A percentile compares a stretch with the other conserved stretches of the same genome.
These are phyloP conservation scores for Liopterus haemorrhoidalis DNA, from an alignment of 2,888 invertebrate genomes.

Conservation along the genomic window DNA sequence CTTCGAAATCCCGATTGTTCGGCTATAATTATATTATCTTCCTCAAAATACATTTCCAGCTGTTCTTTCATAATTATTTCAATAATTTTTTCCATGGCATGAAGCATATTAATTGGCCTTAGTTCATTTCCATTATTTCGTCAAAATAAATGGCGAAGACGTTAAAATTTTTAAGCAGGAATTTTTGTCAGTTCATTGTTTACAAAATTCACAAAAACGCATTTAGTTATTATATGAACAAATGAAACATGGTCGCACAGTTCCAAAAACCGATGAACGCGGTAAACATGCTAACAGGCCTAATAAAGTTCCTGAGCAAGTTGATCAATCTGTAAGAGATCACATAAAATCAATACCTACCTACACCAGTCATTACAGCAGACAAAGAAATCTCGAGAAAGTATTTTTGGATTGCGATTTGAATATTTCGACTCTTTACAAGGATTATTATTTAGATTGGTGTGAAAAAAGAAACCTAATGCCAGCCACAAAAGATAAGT, in stretches of 20 bases:
- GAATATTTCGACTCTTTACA: conserved; percentile 2
- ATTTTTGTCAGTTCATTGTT: conserved; percentile 21
- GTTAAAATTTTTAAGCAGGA: conserved; percentile 19
- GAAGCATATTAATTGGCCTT: no score
- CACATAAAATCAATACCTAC: conserved; percentile 27
- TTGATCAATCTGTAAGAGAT: conserved; percentile 19
- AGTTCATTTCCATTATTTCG: conserved; percentile 20
- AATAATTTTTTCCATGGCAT: no score
- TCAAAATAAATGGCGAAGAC: conserved; percentile 23
- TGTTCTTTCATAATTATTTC: no score
- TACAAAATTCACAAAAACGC: conserved; percentile 22
- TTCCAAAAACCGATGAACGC: conserved; percentile 20
- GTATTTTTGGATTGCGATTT: conserved; percentile 5
- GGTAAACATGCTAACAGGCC: conserved; percentile 24
- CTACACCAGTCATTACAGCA: conserved; percentile 25
- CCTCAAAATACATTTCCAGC: no score
- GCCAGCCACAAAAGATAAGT: conserved; percentile 11
- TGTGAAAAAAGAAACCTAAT: conserved; percentile 4
- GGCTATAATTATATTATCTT: no score
- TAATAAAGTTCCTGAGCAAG: conserved; percentile 22
- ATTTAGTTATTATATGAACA: conserved; percentile 17
- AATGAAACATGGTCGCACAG: conserved; percentile 19
- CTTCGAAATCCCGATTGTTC: no score
- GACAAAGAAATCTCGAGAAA: conserved; percentile 21
- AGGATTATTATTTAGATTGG: conserved; percentile 7